phyloP scores from a whole-genome alignment of 2,113 vertebrate genomes.

The Platanista minor region DNA sequence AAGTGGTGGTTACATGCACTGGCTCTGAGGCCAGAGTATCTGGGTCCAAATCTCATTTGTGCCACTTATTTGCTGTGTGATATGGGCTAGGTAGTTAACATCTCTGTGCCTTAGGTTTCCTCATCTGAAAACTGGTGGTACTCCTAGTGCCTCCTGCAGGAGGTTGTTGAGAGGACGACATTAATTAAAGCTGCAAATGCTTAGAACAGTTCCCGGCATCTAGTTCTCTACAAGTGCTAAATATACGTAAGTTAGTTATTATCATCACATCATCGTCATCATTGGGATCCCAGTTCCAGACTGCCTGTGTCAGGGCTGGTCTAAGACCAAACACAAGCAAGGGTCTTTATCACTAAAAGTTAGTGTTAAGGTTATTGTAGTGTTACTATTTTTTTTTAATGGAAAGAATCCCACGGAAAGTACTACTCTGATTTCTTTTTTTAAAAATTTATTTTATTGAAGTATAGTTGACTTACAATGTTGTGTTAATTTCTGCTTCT shows the following conservation, averaged over 20 bases:
- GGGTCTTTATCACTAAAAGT: neutral
- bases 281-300: neutral
- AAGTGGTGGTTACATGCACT: neutral
- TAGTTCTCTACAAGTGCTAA: neutral
- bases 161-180: neutral
- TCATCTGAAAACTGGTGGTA: neutral
- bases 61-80: neutral
- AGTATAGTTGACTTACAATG: neutral
- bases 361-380: neutral
- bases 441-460: neutral
- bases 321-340: neutral
- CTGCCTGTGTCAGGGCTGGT: neutral
- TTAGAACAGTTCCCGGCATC: neutral
- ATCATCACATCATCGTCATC: neutral
- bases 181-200: neutral
- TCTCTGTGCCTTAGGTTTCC: neutral
- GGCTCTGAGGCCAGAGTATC: neutral
- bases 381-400: neutral
- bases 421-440: neutral
- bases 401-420: neutral
- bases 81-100: neutral
- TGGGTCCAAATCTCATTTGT: neutral
- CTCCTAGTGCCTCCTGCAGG: neutral
- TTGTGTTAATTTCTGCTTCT: neutral
- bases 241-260: neutral